Conservation (phyloP, 2,797 vertebrate genomes). For the Novumbra hubbsi region DNA sequence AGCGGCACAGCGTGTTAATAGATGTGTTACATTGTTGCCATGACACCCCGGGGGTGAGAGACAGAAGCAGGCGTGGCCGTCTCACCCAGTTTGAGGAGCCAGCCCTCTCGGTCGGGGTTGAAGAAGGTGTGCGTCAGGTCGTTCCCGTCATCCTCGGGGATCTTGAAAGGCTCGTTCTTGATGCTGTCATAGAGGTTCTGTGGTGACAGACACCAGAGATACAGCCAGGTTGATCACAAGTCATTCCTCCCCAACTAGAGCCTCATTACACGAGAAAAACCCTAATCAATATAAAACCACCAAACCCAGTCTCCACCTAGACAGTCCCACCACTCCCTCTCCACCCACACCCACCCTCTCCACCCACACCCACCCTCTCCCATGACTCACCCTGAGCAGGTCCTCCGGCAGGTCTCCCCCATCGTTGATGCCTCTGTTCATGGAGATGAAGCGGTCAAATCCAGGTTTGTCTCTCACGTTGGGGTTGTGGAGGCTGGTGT, state of each 20-base stretch:
- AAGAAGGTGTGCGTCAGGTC: constrained; percentile 95
- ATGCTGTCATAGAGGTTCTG: constrained; percentile 92
- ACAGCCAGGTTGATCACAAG: not conserved
- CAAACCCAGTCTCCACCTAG: not conserved
- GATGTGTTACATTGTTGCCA: not conserved
- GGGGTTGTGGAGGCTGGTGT: constrained; percentile 97
- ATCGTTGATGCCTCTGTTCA: constrained; percentile 97
- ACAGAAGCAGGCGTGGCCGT: not conserved
- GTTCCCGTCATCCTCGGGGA: constrained; percentile 92
- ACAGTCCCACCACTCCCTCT: not conserved
- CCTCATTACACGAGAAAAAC: not conserved
- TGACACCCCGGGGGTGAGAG: not conserved
- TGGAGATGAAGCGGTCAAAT: constrained; percentile 89
- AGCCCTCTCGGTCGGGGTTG: constrained; percentile 95
- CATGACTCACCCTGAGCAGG: constrained; percentile 83
- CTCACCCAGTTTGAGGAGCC: constrained; percentile 95
- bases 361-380: too few species aligned
- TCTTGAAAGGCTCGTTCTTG: constrained; percentile 94
- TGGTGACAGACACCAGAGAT: not conserved
- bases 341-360: not conserved
- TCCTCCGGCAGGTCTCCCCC: constrained; percentile 95
- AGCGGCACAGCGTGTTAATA: not conserved
- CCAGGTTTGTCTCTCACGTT: constrained; percentile 95
- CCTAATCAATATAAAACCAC: not conserved
- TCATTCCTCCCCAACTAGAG: not conserved